Evolutionary conservation across 1,140 invertebrate genomes (phyloP), one percentile per base, ranked within the genome.

Genomic region (Ridgeia piscesae): DNA sequence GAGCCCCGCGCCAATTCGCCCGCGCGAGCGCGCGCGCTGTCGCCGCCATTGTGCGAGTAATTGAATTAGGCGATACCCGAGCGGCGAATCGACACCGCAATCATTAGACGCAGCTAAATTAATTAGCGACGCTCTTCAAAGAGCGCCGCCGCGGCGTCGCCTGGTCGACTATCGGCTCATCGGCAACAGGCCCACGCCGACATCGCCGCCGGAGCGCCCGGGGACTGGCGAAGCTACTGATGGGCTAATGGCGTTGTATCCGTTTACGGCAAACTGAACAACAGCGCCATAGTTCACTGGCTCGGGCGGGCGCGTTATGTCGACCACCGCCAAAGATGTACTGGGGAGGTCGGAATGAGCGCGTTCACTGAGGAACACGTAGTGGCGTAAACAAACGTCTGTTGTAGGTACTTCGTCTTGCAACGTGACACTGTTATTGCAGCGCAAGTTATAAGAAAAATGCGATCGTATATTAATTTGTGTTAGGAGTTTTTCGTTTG

Each of bases 51-150:
- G 58, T 2, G 27, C 58, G 58, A 27, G 58, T 77, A 77, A 77
- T 77, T 77, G 58, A 77, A 77, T 77, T 77, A 77, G 58, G 58
- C 27, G 58, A 77, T 9, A 9, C 2, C 27, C 58, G 58, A 77
- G 58, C 58, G 17, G 58, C 58, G 58, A 77, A 77, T 77, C 58
- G 58, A 77, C 58, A 77, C 58, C 58, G 58, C 58, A 31, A 77
- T 77, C 58, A 77, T 77, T 77, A 77, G 58, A 77, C 58, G 17
- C 14, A 2, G 58, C 58, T 77, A 77, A 77, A 77, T 77, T 77
- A 77, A 77, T 77, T 77, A 77, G 58, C 58, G 58, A 77, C 58
- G 58, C 27, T 77, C 58, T 77, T 77, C 58, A 77, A 77, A 77
- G 58, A 9, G 58, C 4, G 27, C 58, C 58, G 58, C 14, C 58